A percentile compares a stretch with the other conserved stretches of the same genome.
Conservation (phyloP, 1,140 invertebrate species). For the Magallana ariakensis region DNA sequence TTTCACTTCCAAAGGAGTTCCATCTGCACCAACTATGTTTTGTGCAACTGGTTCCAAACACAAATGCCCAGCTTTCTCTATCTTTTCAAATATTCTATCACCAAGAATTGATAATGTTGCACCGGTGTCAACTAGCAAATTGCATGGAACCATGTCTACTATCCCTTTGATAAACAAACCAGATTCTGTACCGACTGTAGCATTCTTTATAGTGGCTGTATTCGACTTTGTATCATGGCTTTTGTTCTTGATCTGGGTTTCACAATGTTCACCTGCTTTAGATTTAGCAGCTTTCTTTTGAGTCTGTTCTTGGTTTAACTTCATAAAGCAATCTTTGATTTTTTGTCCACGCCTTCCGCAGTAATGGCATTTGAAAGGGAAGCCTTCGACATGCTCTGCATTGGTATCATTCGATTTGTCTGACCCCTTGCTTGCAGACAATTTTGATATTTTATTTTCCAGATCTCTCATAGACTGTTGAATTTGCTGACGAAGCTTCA, state of each 20-base stretch:
- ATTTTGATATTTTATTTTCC: not conserved
- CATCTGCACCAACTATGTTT: not conserved
- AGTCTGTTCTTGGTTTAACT: not conserved
- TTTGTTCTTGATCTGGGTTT: not conserved
- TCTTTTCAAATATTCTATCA: not conserved
- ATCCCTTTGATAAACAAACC: not conserved
- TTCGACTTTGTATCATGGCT: not conserved
- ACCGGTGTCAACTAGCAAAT: not conserved
- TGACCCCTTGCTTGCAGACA: not conserved
- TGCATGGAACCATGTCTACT: not conserved
- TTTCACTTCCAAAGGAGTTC: no score
- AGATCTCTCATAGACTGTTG: not conserved
- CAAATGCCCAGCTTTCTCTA: not conserved
- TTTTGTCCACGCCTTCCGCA: not conserved
- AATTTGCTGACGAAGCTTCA: not conserved
- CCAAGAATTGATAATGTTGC: not conserved
- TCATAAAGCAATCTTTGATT: not conserved
- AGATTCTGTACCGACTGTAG: not conserved
- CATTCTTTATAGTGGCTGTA: not conserved
- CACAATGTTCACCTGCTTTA: no score
- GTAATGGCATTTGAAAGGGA: not conserved
- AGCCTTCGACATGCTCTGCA: not conserved
- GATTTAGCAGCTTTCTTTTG: no score
- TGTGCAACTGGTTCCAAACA: not conserved
- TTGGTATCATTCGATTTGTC: not conserved